Conservation (phyloP, 2,888 invertebrate genomes). For the Polydrusus cervinus region DNA sequence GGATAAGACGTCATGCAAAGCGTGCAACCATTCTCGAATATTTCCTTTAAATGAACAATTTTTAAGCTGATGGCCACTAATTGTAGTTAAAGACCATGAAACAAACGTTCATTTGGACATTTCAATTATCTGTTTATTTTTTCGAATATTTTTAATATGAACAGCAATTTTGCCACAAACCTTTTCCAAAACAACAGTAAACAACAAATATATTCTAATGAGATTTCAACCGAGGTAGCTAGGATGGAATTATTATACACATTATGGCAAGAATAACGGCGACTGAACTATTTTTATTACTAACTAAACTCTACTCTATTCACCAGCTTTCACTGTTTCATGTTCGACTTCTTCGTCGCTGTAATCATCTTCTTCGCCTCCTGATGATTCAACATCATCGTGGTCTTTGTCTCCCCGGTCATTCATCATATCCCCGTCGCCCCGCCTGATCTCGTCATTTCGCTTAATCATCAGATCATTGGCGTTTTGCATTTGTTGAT, state of each 20-base stretch:
- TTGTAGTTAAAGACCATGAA: too few relatives aligned
- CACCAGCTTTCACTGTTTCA: conserved; percentile 71
- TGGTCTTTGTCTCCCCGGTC: conserved; percentile 69
- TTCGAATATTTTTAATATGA: background rate
- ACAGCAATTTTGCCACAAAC: conserved; percentile 17
- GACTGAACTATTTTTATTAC: conserved; percentile 20
- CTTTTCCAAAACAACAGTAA: conserved; percentile 48
- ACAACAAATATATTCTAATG: conserved; percentile 61
- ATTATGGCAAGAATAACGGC: conserved; percentile 54
- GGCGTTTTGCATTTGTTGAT: conserved; percentile 75
- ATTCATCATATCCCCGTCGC: conserved; percentile 74
- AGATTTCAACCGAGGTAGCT: conserved; percentile 77
- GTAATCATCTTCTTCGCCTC: conserved; percentile 73
- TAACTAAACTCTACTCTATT: conserved; percentile 40
- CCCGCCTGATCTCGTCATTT: conserved; percentile 68
- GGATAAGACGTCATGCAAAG: too few relatives aligned
- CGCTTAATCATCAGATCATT: conserved; percentile 74
- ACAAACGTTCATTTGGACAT: too few relatives aligned
- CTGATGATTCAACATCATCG: conserved; percentile 74
- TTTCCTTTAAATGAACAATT: too few relatives aligned
- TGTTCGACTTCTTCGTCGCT: conserved; percentile 72
- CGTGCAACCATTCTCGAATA: too few relatives aligned
- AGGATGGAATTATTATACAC: conserved; percentile 78
- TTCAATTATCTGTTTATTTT: background rate
- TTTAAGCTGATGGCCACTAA: too few relatives aligned